Base-by-base conservation (phyloP, 35 echinoderm and acorn worm genomes). In the Strongylocentrotus purpuratus region DNA sequence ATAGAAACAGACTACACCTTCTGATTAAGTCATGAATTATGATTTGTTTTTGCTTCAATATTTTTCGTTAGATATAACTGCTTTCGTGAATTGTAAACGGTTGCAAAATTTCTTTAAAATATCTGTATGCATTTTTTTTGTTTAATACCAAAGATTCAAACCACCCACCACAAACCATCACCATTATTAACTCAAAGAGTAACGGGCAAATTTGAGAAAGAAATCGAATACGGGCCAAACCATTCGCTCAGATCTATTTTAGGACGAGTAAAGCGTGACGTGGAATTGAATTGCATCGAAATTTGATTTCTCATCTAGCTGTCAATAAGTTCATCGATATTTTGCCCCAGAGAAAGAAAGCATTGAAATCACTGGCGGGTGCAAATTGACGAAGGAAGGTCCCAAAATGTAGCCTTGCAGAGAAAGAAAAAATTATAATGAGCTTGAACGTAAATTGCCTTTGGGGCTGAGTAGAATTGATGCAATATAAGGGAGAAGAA, bases 301-400 rank as follows among this genome's bases (percentile, higher is more conserved):
- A 78, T 78, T 78, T 78, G 65, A 78, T 78, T 78, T 78, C 65
- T 78, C 65, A 78, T 78, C 65, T n/a, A 22, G 20, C 65, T 78
- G 65, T 78, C 65, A 78, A 78, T 78, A 78, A n/a, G 65, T 78
- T 78, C 46, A 46, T 41, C 88, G 46, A 48, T 46, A 91, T 46
- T 41, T 41, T 91, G 88, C 88, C 33, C 4, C 14, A 46, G 88
- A 48, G n/a, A 91, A 91, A 91, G 88, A 91, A 48, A 91, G n/a
- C 15, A 91, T 32, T 25, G 88, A 48, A 32, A 91, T 91, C 32
- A 91, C 31, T 91, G 88, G 46, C 22, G 31, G 88, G 28, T 13
- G 31, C 18, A 46, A 91, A 46, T 91, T 32, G 88, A 20, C 7
- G n/a, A 46, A 11, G 46, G 18, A 32, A 41, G 46, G 88, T 41